Conservation (phyloP, 1,140 invertebrate species). For the Cotesia typhae region DNA sequence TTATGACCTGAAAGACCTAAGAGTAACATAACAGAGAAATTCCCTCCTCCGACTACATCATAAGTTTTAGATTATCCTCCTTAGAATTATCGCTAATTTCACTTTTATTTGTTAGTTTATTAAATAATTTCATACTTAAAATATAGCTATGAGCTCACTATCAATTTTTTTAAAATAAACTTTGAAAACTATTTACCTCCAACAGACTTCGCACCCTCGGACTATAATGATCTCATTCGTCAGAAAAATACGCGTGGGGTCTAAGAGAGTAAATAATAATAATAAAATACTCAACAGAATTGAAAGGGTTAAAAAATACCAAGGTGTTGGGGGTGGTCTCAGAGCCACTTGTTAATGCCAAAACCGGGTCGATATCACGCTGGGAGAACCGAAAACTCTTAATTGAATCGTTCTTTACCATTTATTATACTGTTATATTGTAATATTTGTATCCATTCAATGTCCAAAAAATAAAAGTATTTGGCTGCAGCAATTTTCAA, state of each 20-base stretch:
- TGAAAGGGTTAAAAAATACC: not conserved
- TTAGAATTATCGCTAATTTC: not conserved
- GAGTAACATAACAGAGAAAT: slow-evolving; percentile 6
- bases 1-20: slow-evolving; percentile 46
- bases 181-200: slow-evolving; percentile 36
- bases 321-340: slow-evolving; percentile 47
- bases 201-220: slow-evolving; percentile 48
- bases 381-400: slow-evolving; percentile 56
- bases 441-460: too few species aligned
- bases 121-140: not conserved
- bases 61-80: not conserved
- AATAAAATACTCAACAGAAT: not conserved
- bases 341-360: slow-evolving; percentile 20
- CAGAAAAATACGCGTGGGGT: slow-evolving; percentile 39
- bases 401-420: slow-evolving; percentile 60
- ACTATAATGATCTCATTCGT: slow-evolving; percentile 54
- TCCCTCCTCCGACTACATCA: not conserved
- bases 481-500: too few species aligned
- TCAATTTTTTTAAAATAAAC: slow-evolving; percentile 18
- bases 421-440: slow-evolving; percentile 47
- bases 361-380: slow-evolving; percentile 46
- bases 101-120: too few species aligned
- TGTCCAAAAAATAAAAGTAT: too few species aligned
- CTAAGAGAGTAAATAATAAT: not conserved
- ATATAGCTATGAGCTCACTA: not conserved